Percentiles rank a stretch among this genome's conserved stretches.
These are phyloP conservation scores for Aphidius gifuensis DNA, from an alignment of 1,140 invertebrate genomes.

Conservation along the genomic window DNA sequence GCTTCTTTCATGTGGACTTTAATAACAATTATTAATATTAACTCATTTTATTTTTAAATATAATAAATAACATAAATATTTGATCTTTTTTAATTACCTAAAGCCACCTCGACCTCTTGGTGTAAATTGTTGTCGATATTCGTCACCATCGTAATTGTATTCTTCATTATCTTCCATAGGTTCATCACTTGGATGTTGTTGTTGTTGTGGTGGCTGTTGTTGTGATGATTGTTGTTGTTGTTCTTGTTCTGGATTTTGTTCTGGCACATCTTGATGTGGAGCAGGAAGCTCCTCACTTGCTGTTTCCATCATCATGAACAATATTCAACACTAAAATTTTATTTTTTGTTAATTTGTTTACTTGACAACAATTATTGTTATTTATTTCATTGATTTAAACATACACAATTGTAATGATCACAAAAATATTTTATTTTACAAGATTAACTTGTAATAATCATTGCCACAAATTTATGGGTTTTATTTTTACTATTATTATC, in stretches of 20 bases:
- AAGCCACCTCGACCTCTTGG: constrained; percentile 50
- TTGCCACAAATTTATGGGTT: too few species aligned
- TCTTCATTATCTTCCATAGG: constrained; percentile 44
- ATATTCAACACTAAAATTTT: neutral
- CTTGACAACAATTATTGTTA: too few species aligned
- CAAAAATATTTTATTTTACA: too few species aligned
- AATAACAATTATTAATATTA: constrained; percentile 12
- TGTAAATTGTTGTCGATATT: constrained; percentile 51
- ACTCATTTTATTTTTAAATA: neutral
- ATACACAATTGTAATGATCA: too few species aligned
- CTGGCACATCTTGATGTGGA: constrained; percentile 15
- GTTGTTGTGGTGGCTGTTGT: constrained; percentile 25
- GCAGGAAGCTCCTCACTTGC: constrained; percentile 16
- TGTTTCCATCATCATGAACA: constrained; percentile 14
- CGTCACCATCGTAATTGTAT: constrained; percentile 48
- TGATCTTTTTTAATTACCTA: constrained; percentile 34
- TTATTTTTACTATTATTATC: too few species aligned
- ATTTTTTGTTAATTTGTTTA: too few species aligned
- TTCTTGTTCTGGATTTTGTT: constrained; percentile 9
- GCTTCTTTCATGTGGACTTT: constrained; percentile 45
- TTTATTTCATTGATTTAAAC: too few species aligned
- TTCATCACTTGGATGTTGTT: constrained; percentile 48
- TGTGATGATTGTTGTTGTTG: constrained; percentile 6
- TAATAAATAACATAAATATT: neutral
- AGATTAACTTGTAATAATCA: too few species aligned